Percentiles rank a stretch among this genome's conserved stretches.
Evolutionary conservation across 2,113 vertebrate species (phyloP).

Genomic region (Suricata suricatta): DNA sequence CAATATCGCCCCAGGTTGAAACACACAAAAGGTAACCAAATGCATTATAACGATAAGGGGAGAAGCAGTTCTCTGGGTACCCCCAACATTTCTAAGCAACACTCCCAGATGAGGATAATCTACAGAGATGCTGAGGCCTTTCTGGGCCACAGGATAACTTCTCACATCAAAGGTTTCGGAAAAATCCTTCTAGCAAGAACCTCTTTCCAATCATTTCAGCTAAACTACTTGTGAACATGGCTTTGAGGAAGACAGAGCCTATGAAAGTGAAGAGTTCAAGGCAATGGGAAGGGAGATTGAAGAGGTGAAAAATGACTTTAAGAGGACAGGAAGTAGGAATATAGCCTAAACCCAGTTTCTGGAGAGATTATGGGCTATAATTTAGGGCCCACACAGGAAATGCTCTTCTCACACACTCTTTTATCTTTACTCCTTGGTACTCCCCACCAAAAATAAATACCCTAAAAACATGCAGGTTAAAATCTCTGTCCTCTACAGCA

Average conservation of each 20-base stretch:
- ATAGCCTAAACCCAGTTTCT: neutral
- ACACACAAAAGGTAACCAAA: neutral
- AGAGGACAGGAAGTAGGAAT: neutral
- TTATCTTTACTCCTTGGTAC: neutral
- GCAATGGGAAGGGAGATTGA: neutral
- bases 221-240: neutral
- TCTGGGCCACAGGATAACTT: constrained; percentile 19
- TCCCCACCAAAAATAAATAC: constrained; percentile 34
- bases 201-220: constrained; percentile 23
- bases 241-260: neutral
- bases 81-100: neutral
- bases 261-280: neutral
- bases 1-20: neutral
- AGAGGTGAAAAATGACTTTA: neutral
- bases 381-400: neutral
- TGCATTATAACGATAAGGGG: neutral
- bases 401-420: neutral
- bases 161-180: neutral
- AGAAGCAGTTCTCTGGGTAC: neutral
- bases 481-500: neutral
- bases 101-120: neutral
- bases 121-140: neutral
- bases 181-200: constrained; percentile 39
- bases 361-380: neutral
- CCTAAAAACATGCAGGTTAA: constrained; percentile 70